phyloP scores from a whole-genome alignment of 2,888 invertebrate genomes.

The Tridacna gigas region DNA sequence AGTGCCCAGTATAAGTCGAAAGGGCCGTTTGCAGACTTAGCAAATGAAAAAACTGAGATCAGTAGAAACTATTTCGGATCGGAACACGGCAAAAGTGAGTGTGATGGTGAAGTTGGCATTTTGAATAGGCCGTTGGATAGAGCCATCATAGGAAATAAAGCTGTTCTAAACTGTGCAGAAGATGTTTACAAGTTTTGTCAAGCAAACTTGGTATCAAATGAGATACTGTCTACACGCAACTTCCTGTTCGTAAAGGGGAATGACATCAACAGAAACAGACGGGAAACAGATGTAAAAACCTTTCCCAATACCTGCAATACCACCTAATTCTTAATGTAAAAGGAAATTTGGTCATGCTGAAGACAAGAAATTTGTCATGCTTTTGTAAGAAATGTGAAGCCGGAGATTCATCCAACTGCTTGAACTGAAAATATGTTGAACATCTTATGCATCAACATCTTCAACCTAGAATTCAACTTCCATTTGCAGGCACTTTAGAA shows the following conservation, averaged over 20 bases:
- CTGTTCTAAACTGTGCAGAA: conserved; percentile 52
- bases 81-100: conserved; percentile 59
- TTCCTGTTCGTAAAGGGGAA: conserved; percentile 48
- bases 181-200: conserved; percentile 45
- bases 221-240: conserved; percentile 33
- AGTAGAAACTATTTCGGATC: conserved; percentile 55
- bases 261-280: conserved; percentile 55
- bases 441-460: background rate
- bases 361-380: conserved; percentile 45
- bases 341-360: conserved; percentile 17
- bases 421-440: conserved; percentile 32
- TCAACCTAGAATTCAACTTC: too few relatives aligned
- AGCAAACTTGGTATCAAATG: conserved; percentile 34
- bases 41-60: conserved; percentile 13
- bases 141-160: conserved; percentile 55
- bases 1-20: conserved; percentile 58
- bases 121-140: conserved; percentile 54
- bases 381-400: conserved; percentile 42
- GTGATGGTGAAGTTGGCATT: conserved; percentile 58
- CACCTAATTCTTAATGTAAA: conserved; percentile 42
- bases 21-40: conserved; percentile 56
- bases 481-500: background rate
- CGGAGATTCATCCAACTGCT: conserved; percentile 29
- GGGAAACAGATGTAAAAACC: conserved; percentile 53
- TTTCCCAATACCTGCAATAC: conserved; percentile 40